Conservation (phyloP, 2,113 vertebrate species). For the Syngnathoides biaculeatus region DNA sequence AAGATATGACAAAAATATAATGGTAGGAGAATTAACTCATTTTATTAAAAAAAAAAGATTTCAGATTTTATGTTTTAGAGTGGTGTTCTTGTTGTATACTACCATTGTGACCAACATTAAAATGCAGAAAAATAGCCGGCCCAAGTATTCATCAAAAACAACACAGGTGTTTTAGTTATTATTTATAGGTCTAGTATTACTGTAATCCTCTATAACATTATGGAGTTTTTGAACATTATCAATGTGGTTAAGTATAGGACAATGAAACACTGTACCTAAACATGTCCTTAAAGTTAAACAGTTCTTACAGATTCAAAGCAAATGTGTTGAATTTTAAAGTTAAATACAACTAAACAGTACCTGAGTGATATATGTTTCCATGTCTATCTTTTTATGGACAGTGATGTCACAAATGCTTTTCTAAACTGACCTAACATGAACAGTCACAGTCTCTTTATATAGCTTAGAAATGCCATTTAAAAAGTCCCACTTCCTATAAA, state of each 20-base stretch:
- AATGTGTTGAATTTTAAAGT: not conserved
- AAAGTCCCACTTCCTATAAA: conserved; percentile 10
- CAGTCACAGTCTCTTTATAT: not conserved
- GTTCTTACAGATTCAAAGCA: not conserved
- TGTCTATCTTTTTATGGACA: not conserved
- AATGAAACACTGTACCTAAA: not conserved
- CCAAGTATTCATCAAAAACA: not conserved
- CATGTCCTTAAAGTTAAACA: too few species aligned
- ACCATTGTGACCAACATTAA: not conserved
- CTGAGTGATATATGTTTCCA: not conserved
- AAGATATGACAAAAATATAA: too few species aligned
- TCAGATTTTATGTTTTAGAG: too few species aligned
- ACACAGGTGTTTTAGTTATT: not conserved
- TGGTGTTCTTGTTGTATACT: not conserved
- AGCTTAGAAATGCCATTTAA: not conserved
- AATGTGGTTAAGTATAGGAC: not conserved
- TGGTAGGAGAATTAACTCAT: too few species aligned
- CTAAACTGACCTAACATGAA: not conserved
- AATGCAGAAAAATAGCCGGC: not conserved
- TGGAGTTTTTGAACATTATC: not conserved
- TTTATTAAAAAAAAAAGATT: too few species aligned
- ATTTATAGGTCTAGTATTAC: not conserved
- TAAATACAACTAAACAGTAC: not conserved
- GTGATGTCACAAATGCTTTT: not conserved
- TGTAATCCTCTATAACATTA: not conserved